Evolutionary conservation across 2,888 invertebrate genomes (phyloP).

Genomic region (Physocephala rufipes): DNA sequence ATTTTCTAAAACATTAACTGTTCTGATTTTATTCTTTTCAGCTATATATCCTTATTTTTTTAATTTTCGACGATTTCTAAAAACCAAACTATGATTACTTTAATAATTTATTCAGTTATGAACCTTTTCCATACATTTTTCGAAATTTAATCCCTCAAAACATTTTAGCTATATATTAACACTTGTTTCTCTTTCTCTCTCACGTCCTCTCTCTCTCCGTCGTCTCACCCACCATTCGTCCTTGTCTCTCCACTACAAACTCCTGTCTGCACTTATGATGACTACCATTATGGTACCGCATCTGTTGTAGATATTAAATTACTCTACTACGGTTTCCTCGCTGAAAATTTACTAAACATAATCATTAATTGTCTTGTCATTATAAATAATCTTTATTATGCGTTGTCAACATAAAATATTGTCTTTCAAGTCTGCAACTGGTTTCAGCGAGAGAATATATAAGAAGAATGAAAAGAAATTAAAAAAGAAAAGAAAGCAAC

Average conservation of each 20-base stretch:
- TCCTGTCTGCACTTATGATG: background rate
- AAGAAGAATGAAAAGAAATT: too few relatives aligned
- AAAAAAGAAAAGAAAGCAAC: slow-evolving; percentile 9
- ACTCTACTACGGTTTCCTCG: background rate
- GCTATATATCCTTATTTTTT: too few relatives aligned
- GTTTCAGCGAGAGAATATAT: too few relatives aligned
- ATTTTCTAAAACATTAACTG: too few relatives aligned
- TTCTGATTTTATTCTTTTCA: too few relatives aligned
- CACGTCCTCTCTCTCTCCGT: background rate
- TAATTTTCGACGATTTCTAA: too few relatives aligned
- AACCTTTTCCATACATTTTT: too few relatives aligned
- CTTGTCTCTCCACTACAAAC: background rate
- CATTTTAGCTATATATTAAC: too few relatives aligned
- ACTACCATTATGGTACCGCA: background rate
- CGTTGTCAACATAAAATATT: slow-evolving; percentile 27
- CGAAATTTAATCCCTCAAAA: too few relatives aligned
- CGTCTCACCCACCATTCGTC: background rate
- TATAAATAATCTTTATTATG: slow-evolving; percentile 18
- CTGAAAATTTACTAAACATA: background rate
- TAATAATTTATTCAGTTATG: too few relatives aligned
- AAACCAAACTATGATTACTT: too few relatives aligned
- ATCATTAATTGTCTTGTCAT: background rate
- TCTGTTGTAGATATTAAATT: background rate
- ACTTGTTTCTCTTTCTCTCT: background rate
- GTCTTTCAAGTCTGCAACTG: background rate